Evolutionary conservation across 2,113 vertebrate species (phyloP), one percentile per base, ranked within the genome.

Genomic region (Gadus chalcogrammus): DNA sequence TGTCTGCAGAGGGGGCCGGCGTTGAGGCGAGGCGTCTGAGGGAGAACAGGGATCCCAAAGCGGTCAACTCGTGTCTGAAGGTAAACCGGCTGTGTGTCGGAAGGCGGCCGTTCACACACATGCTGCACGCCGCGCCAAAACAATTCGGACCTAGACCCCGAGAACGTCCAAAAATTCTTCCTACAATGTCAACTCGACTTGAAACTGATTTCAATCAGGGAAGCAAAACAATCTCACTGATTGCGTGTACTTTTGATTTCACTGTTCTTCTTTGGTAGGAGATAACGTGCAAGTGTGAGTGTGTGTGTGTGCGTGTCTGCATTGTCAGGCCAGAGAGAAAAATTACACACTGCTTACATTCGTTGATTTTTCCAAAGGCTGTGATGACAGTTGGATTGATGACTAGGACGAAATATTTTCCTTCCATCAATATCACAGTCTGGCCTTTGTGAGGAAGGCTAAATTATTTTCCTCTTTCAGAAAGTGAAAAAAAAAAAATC

Each of bases 31-130:
- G 63, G 31, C 28, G 60, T 22, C 17, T 71, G 20, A n/a, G 74
- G 9, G 64, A 76, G 9, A 63, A 78, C 81, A 82, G 88, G 65
- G 86, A 89, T 74, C 84, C 85, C 28, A 87, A 73, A 68, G 71
- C 70, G 71, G 69, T 89, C 69, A 89, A 88, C 75, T 76, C 69
- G 71, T 79, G 65, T 52, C 80, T 89, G 8, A 84, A 89, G 84
- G 87, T 90, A 86, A 81, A 24, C 56, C 66, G 53, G 16, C 3
- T 31, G 20, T 58, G 64, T 48, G 42, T 15, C 28, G 16, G 8
- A 2, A 56, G 9, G 35, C 3, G 61, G 12, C 28, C 9, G 52
- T 60, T 5, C 55, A 18, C 4, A 27, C 20, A 66, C 35, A 52
- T 35, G 53, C 16, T 31, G 31, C 61, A 16, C 22, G 59, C 8